phyloP scores from a whole-genome alignment of 2,888 invertebrate species.

The Brachypalpus laphriformis region DNA sequence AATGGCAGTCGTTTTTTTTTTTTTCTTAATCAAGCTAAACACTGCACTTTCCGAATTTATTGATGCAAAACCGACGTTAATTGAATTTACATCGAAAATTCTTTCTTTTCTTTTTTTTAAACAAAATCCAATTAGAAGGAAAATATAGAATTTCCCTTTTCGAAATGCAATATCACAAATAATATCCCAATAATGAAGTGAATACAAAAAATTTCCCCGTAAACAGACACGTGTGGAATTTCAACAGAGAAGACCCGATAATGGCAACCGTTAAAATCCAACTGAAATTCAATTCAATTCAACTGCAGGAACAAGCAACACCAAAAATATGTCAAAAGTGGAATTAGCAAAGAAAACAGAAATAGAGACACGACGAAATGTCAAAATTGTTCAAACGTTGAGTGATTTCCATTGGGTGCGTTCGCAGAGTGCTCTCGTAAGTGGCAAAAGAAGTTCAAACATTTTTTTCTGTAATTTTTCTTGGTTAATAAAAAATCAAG shows the following conservation, averaged over 20 bases:
- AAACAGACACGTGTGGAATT: conserved; percentile 11
- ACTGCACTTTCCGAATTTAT: conserved; percentile 37
- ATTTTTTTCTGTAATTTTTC: no score
- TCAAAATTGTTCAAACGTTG: conserved; percentile 21
- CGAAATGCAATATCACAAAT: not conserved
- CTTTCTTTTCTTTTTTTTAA: conserved; percentile 5
- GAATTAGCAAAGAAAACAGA: conserved; percentile 20
- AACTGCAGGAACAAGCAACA: conserved; percentile 28
- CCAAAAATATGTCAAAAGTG: conserved; percentile 19
- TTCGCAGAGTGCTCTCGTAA: conserved; percentile 11
- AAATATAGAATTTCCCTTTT: not conserved
- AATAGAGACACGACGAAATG: conserved; percentile 1
- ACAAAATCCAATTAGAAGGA: conserved; percentile 39
- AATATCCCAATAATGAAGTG: conserved; percentile 3
- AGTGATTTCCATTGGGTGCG: not conserved
- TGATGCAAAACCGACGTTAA: conserved; percentile 36
- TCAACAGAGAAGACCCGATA: conserved; percentile 28
- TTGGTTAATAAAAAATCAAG: no score
- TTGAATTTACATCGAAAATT: conserved; percentile 29
- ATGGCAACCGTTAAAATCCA: conserved; percentile 67
- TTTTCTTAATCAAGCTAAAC: not conserved
- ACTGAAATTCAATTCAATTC: conserved; percentile 66
- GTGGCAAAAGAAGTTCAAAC: no score
- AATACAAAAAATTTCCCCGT: conserved; percentile 14
- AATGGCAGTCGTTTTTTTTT: conserved; percentile 56